Percentiles rank a stretch among this genome's conserved stretches.
Conservation (phyloP, 2,797 vertebrate genomes). For the Lemur catta region DNA sequence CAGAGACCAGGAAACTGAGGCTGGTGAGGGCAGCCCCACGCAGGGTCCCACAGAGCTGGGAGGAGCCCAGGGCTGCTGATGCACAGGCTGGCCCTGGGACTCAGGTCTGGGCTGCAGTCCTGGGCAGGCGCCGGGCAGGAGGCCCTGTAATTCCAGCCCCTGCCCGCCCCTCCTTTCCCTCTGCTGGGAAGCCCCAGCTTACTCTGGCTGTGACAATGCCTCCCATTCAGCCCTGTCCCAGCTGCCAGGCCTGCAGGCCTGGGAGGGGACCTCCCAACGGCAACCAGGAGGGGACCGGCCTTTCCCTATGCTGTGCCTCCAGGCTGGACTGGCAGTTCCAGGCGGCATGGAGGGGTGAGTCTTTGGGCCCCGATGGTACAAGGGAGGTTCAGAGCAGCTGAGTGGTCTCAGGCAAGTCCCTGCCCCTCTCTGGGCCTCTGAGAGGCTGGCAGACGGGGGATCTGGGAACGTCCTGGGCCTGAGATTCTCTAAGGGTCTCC, state of each 20-base stretch:
- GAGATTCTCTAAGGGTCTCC: neutral
- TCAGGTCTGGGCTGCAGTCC: neutral
- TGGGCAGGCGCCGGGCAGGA: neutral
- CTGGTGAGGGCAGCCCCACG: neutral
- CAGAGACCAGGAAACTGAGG: neutral
- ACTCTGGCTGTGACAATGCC: constrained; percentile 62
- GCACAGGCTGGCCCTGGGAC: neutral
- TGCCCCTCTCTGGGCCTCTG: neutral
- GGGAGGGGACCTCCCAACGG: neutral
- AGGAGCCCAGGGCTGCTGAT: neutral
- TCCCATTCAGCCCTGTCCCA: constrained; percentile 64
- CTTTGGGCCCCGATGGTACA: neutral
- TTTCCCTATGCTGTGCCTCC: neutral
- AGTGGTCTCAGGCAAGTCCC: neutral
- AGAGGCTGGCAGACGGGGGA: neutral
- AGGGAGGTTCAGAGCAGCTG: neutral
- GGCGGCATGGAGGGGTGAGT: constrained; percentile 67
- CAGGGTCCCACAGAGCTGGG: neutral
- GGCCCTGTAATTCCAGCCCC: constrained; percentile 61
- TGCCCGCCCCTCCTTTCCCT: constrained; percentile 26
- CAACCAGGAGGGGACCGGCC: neutral
- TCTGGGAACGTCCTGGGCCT: neutral
- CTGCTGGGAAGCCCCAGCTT: constrained; percentile 27
- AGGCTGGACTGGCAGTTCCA: neutral
- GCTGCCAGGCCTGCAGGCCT: neutral